Evolutionary conservation across 2,888 invertebrate genomes (phyloP).

Genomic region (Rhagonycha fulva): DNA sequence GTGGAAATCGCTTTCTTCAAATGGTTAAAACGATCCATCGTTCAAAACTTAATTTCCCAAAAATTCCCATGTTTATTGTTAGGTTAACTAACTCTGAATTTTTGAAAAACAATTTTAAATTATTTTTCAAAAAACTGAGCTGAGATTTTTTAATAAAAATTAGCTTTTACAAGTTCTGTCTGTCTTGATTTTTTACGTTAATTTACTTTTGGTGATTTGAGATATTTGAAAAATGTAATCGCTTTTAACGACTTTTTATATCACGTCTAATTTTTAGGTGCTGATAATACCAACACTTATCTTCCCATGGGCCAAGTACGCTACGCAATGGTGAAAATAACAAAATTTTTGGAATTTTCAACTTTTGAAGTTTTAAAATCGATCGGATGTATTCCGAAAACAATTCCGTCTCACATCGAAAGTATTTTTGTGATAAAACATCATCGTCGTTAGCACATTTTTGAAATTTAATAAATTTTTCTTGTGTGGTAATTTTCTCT

Average conservation of each 20-base stretch:
- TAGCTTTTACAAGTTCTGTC: not conserved
- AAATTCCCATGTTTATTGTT: not conserved
- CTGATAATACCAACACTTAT: not conserved
- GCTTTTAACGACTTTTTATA: not conserved
- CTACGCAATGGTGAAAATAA: constrained; percentile 29
- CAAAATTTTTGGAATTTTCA: constrained; percentile 29
- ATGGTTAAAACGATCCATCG: not conserved
- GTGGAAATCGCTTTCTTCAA: not conserved
- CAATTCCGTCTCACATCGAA: constrained; percentile 13
- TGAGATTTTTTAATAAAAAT: not conserved
- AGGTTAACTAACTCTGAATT: not conserved
- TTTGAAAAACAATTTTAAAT: not conserved
- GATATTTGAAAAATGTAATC: not conserved
- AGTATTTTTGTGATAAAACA: constrained; percentile 20
- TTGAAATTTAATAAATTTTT: not conserved
- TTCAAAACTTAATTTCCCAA: not conserved
- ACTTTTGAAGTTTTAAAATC: constrained; percentile 32
- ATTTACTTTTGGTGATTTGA: not conserved
- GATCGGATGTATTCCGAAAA: constrained; percentile 19
- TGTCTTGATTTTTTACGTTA: not conserved
- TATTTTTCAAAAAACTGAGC: not conserved
- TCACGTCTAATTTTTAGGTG: not conserved
- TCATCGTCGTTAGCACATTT: not conserved
- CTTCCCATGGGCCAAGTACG: constrained; percentile 11
- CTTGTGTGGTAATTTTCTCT: not conserved